phyloP scores from a whole-genome alignment of 2,888 invertebrate species.

The Bombylius major region DNA sequence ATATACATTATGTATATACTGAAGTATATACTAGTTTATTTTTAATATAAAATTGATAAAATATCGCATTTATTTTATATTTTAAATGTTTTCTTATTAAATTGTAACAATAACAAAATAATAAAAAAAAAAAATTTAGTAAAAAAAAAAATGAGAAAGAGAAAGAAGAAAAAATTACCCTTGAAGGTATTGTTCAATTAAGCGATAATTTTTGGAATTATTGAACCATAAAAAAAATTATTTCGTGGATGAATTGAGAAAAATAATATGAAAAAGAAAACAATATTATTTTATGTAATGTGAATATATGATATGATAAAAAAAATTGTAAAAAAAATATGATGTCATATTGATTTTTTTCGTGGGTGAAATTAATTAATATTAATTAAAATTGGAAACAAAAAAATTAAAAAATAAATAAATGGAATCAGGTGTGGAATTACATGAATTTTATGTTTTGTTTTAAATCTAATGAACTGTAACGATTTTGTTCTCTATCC shows the following conservation, averaged over 20 bases:
- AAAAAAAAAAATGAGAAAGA: not conserved
- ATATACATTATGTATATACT: no score
- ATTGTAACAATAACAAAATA: no score
- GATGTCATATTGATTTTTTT: not conserved
- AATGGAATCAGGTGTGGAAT: no score
- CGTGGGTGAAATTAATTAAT: not conserved
- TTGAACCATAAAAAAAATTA: constrained; percentile 1
- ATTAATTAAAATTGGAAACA: not conserved
- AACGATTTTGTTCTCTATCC: no score
- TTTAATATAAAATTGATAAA: no score
- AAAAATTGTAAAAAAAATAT: not conserved
- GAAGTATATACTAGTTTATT: no score
- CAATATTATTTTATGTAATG: not conserved
- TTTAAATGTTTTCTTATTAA: not conserved
- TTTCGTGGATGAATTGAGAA: not conserved
- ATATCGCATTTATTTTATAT: no score
- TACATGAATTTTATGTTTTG: no score
- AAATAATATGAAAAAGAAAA: not conserved
- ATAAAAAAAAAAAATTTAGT: no score
- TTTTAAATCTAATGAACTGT: no score
- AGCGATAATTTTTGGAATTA: constrained; percentile 3
- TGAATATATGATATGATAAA: no score
- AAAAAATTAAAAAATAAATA: not conserved
- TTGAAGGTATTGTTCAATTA: constrained; percentile 7
- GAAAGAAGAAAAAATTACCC: not conserved